Evolutionary conservation across 2,888 invertebrate species (phyloP), one percentile per base, ranked within the genome.

Genomic region (Iphiclides podalirius): DNA sequence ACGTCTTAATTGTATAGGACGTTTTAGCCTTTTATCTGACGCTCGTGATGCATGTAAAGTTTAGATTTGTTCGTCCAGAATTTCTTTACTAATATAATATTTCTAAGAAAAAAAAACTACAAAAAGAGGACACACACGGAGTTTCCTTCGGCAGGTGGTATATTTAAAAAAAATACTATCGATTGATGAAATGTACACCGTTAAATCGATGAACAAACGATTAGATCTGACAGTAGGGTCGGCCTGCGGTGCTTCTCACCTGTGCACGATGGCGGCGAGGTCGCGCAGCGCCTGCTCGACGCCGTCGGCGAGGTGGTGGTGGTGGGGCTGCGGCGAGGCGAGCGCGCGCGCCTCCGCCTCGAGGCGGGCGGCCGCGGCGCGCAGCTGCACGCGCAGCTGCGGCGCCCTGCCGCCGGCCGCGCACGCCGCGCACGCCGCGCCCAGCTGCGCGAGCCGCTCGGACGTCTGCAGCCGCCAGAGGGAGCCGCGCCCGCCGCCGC

Each of bases 341-440:
- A 79, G 79, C 51, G 79, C 85, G 53, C 80, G 75, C 57, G 81
- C 85, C 70, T 79, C 81, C 2, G 67, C 72, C 58, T 79, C 84
- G 14, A 82, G 75, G 0, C 69, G 59, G 64, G 78, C 70, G 63
- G 70, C 67, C 58, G 74, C 77, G 75, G 95, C 95, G 11, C 96
- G 92, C 71, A 96, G 94, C 65, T 95, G 80, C 96, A 97, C 96
- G 93, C 47, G 91, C 23, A 95, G 94, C 34, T 95, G 92, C 71
- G 96, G 94, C 64, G 96, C 95, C 79, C 97, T 96, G 69, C 97
- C 94, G 11, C 91, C 89, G 52, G 91, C 92, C 62, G 97, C 97
- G 11, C 95, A 95, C 67, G 95, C 96, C 64, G 93, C 92, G 81
- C 97, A 97, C 58, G 94, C 93, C 13, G 93, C 92, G 68, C 96